Evolutionary conservation across 2,888 invertebrate genomes (phyloP).

Genomic region (Lymantria monacha): DNA sequence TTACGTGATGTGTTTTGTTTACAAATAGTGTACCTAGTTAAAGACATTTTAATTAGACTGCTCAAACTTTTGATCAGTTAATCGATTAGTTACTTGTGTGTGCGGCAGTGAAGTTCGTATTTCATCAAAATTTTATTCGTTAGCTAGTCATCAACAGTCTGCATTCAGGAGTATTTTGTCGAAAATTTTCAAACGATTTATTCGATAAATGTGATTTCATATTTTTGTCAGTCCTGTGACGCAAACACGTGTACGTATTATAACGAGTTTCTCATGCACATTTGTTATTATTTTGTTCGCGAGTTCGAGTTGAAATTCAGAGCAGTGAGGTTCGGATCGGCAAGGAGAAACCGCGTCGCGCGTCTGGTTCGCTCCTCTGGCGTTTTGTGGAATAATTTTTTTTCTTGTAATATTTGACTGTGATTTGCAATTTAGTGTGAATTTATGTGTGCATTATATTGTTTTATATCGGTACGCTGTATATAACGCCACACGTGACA

Average conservation of each 20-base stretch:
- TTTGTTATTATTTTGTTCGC: constrained; percentile 88
- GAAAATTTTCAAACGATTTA: constrained; percentile 48
- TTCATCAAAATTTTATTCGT: constrained; percentile 69
- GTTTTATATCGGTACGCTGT: constrained; percentile 55
- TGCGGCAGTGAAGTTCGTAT: constrained; percentile 68
- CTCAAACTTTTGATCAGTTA: constrained; percentile 52
- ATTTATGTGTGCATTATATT: constrained; percentile 64
- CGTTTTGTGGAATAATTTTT: constrained; percentile 50
- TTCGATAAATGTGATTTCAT: constrained; percentile 48
- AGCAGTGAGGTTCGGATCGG: constrained; percentile 64
- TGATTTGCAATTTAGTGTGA: constrained; percentile 57
- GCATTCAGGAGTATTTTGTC: constrained; percentile 55
- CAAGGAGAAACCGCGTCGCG: constrained; percentile 66
- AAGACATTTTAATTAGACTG: constrained; percentile 56
- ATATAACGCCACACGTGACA: constrained; percentile 69
- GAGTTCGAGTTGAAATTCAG: constrained; percentile 79
- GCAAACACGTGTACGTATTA: constrained; percentile 79
- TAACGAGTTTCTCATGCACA: constrained; percentile 83
- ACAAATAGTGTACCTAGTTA: constrained; percentile 68
- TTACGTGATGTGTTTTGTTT: constrained; percentile 77
- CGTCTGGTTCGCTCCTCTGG: constrained; percentile 60
- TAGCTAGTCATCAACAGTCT: constrained; percentile 57
- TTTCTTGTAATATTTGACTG: constrained; percentile 55
- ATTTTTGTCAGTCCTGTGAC: constrained; percentile 62
- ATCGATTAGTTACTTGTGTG: constrained; percentile 59